Evolutionary conservation across 2,797 vertebrate genomes (phyloP), one percentile per base, ranked within the genome.

Genomic region (Sciurus carolinensis): DNA sequence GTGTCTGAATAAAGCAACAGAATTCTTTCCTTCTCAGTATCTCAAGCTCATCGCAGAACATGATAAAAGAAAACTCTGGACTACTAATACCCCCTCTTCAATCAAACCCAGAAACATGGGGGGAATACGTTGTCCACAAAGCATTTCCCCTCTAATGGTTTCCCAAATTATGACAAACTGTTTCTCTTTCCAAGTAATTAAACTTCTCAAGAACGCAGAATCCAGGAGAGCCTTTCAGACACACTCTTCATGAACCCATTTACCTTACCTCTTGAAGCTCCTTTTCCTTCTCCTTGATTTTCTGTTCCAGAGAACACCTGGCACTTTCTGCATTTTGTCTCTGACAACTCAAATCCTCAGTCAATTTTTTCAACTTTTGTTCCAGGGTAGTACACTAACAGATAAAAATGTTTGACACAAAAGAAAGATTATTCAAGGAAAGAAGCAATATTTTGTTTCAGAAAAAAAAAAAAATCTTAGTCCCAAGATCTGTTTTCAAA

Each of bases 321-420:
- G 98, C 97, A 54, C 98, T 99, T 94, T 99, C 99, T 81, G 99
- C 98, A n/a, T 99, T 99, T 98, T 99, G 99, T 87, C 99, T 99
- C 97, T 99, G 99, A 97, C 99, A 99, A 86, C 95, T 99, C 98
- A 99, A 98, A 98, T 99, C 99, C 93, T 99, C 99, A 0, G 99
- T 98, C 83, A 99, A 96, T 92, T 99, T 99, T 97, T 99, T 99
- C 96, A 99, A 96, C 97, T 99, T 99, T 94, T 99, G 99, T 96
- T 99, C 99, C 93, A 99, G 80, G 28, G 96, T 91, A 28, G 98
- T 98, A 98, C 98, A 98, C 99, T 99, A 73, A 62, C 76, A 93
- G 83, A 90, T 50, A 26, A 95, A 95, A 93, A 81, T 3, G 12
- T 67, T 79, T 47, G 94, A 18, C 24, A 72, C 24, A 79, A 87